Conservation (phyloP, 2,888 invertebrate genomes). For the Brachycybe producta region DNA sequence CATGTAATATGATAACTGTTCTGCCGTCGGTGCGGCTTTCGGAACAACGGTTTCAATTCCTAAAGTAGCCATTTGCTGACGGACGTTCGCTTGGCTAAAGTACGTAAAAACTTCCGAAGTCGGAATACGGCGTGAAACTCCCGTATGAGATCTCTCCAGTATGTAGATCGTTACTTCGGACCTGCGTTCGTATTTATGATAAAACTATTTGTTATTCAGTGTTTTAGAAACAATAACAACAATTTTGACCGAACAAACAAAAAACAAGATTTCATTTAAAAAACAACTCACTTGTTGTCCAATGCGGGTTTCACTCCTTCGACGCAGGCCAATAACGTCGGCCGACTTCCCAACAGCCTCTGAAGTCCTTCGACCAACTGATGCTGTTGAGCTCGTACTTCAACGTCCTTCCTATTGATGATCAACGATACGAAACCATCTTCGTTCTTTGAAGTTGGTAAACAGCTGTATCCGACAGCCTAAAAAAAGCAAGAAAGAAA, state of each 20-base stretch:
- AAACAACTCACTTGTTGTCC: constrained; percentile 47
- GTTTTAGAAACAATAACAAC: too few relatives aligned
- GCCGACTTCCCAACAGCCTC: constrained; percentile 63
- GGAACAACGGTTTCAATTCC: constrained; percentile 58
- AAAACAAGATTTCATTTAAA: background rate
- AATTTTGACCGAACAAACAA: background rate
- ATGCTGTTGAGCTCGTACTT: constrained; percentile 60
- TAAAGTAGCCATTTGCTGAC: constrained; percentile 56
- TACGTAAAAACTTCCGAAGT: constrained; percentile 33
- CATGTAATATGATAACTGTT: constrained; percentile 72
- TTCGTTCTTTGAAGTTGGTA: constrained; percentile 75
- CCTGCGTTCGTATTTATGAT: constrained; percentile 25
- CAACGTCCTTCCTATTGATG: constrained; percentile 67
- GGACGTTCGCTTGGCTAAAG: constrained; percentile 51
- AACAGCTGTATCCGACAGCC: constrained; percentile 80
- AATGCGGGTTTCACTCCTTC: constrained; percentile 64
- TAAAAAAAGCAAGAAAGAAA: constrained; percentile 22
- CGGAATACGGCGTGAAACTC: constrained; percentile 31
- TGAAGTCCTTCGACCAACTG: constrained; percentile 40
- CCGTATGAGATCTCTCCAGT: constrained; percentile 51
- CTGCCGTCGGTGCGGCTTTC: constrained; percentile 59
- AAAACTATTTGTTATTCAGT: too few relatives aligned
- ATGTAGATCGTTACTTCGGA: constrained; percentile 63
- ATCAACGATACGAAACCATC: constrained; percentile 78
- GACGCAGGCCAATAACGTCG: constrained; percentile 62